These are phyloP conservation scores for Polydrusus tereticollis DNA, from an alignment of 2,888 invertebrate species.

Conservation along the genomic window DNA sequence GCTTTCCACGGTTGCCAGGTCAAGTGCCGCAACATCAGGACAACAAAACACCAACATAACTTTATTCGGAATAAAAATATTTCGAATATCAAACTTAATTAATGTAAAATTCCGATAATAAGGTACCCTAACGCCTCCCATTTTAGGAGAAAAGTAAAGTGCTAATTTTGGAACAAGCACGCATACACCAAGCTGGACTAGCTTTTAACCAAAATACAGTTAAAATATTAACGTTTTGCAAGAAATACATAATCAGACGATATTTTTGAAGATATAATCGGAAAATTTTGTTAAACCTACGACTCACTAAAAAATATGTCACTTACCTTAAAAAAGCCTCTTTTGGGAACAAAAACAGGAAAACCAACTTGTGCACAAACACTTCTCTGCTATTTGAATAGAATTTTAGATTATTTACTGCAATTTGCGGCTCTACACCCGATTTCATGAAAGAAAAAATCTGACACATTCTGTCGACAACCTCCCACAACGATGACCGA, in stretches of 20 bases:
- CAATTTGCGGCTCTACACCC: constrained; percentile 63
- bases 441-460: constrained; percentile 66
- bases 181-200: constrained; percentile 48
- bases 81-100: constrained; percentile 18
- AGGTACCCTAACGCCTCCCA: constrained; percentile 58
- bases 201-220: constrained; percentile 41
- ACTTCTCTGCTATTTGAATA: constrained; percentile 59
- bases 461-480: constrained; percentile 68
- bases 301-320: constrained; percentile 62
- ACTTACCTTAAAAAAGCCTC: constrained; percentile 66
- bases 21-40: constrained; percentile 67
- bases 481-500: constrained; percentile 66
- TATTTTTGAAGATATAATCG: constrained; percentile 33
- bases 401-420: constrained; percentile 60
- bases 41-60: constrained; percentile 63
- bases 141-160: constrained; percentile 57
- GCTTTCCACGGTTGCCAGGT: constrained; percentile 67
- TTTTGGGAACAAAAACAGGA: constrained; percentile 57
- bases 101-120: constrained; percentile 13
- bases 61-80: constrained; percentile 63
- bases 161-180: constrained; percentile 63
- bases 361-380: constrained; percentile 58
- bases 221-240: constrained; percentile 44
- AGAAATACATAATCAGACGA: constrained; percentile 33
- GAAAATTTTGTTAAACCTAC: constrained; percentile 4